Evolutionary conservation across 1,140 invertebrate species (phyloP).

Genomic region (Ladona fulva): DNA sequence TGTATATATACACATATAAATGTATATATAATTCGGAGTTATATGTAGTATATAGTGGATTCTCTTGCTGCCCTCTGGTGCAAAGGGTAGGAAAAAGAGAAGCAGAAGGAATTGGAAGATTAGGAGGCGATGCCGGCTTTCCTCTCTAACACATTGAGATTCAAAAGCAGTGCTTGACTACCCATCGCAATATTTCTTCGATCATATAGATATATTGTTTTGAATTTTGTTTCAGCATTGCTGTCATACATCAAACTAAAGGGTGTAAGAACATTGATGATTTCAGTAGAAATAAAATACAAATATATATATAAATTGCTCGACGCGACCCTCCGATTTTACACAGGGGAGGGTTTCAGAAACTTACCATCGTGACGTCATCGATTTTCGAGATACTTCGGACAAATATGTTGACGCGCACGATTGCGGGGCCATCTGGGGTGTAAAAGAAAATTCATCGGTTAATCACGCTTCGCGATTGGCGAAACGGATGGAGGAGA

Average conservation of each 20-base stretch:
- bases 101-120: no score
- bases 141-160: no score
- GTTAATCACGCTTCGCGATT: not conserved
- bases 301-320: not conserved
- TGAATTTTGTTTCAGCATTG: not conserved
- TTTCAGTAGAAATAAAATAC: not conserved
- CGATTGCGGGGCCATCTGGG: constrained; percentile 55
- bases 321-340: not conserved
- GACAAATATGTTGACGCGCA: constrained; percentile 93
- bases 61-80: no score
- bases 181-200: no score
- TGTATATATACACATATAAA: no score
- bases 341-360: constrained; percentile 13
- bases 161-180: no score
- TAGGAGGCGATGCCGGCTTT: no score
- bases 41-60: no score
- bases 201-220: no score
- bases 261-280: not conserved
- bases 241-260: constrained; percentile 1
- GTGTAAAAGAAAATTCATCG: constrained; percentile 15
- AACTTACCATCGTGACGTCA: constrained; percentile 96
- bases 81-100: no score
- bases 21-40: no score
- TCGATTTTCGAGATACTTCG: constrained; percentile 97
- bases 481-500: not conserved